A percentile compares a stretch with the other conserved stretches of the same genome.
These are phyloP conservation scores for Drosophila kokeensis DNA, from an alignment of 2,888 invertebrate genomes.

Conservation along the genomic window DNA sequence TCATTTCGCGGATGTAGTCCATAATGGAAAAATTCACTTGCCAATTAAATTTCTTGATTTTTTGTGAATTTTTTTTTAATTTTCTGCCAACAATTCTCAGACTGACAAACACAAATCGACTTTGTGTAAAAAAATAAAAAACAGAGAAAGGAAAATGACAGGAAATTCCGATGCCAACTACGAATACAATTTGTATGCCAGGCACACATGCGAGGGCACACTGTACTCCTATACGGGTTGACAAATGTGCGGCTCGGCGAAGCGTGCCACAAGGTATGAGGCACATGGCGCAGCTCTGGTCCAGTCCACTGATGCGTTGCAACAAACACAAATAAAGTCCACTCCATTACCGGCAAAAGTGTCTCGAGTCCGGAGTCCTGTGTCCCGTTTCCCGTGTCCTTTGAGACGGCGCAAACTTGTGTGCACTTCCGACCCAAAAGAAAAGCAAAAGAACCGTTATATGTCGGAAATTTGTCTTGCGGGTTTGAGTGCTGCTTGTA, in stretches of 20 bases:
- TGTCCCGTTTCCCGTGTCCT: constrained; percentile 28
- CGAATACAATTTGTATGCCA: constrained; percentile 36
- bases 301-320: constrained; percentile 40
- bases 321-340: constrained; percentile 80
- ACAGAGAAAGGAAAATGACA: constrained; percentile 2
- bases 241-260: constrained; percentile 56
- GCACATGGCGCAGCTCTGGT: background rate
- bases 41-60: constrained; percentile 13
- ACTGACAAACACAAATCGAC: constrained; percentile 23
- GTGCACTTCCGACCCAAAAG: constrained; percentile 60
- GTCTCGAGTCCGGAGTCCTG: constrained; percentile 4
- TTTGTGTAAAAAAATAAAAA: constrained; percentile 2
- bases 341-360: constrained; percentile 80
- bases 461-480: constrained; percentile 71
- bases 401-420: constrained; percentile 55
- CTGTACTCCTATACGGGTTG: constrained; percentile 33
- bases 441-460: constrained; percentile 7
- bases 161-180: constrained; percentile 7
- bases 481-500: constrained; percentile 46
- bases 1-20: constrained; percentile 48
- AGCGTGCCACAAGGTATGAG: constrained; percentile 63
- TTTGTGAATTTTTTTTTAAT: background rate
- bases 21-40: constrained; percentile 26
- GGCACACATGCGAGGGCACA: constrained; percentile 32
- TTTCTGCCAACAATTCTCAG: background rate